Evolutionary conservation across 2,888 invertebrate genomes (phyloP).

Genomic region (Clusia tigrina): DNA sequence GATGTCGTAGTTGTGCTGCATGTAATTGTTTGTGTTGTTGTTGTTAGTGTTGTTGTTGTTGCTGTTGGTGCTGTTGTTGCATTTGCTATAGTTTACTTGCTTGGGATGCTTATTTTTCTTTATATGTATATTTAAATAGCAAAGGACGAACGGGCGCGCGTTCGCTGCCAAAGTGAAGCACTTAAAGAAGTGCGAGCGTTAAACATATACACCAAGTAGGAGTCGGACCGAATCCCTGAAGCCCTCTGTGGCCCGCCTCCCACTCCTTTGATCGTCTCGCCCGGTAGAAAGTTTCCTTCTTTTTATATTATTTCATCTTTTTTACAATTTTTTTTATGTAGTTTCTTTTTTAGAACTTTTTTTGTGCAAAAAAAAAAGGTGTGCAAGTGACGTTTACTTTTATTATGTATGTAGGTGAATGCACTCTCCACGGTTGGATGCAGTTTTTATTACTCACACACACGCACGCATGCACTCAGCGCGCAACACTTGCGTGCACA

Average conservation of each 20-base stretch:
- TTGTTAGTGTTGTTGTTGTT: background rate
- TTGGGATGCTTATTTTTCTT: conserved; percentile 22
- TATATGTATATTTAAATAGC: conserved; percentile 27
- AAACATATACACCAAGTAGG: background rate
- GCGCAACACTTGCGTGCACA: no score
- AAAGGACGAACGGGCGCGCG: conserved; percentile 11
- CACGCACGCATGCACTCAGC: no score
- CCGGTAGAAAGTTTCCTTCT: background rate
- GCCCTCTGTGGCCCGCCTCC: background rate
- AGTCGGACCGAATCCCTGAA: no score
- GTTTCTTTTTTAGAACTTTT: background rate
- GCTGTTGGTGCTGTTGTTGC: conserved; percentile 10
- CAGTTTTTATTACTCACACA: no score
- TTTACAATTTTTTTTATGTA: background rate
- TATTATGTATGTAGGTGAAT: background rate
- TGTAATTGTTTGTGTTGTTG: conserved; percentile 5
- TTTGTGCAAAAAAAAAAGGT: no score
- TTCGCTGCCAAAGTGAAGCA: no score
- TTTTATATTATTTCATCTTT: background rate
- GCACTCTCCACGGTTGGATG: background rate
- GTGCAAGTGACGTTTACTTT: background rate
- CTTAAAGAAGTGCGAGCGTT: background rate
- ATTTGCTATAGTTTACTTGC: no score
- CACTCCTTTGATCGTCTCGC: background rate
- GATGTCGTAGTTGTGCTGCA: conserved; percentile 1